A percentile compares a stretch with the other conserved stretches of the same genome.
Evolutionary conservation across 2,797 vertebrate species (phyloP).

Genomic region (Psittacula echo): DNA sequence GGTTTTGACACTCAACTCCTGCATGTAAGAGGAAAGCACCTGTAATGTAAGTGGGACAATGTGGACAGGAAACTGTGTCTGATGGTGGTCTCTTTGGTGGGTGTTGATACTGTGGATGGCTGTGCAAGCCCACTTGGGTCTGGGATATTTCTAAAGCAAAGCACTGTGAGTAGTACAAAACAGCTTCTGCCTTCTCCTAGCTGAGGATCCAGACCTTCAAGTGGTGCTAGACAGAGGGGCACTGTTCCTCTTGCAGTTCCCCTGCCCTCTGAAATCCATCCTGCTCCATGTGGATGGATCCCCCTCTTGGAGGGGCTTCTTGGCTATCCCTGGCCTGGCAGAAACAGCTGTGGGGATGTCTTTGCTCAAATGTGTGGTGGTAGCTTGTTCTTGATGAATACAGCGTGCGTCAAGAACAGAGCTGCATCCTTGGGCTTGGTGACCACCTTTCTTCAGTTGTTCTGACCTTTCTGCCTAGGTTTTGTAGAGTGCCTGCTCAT

Average conservation of each 20-base stretch:
- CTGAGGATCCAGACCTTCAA: rapidly evolving
- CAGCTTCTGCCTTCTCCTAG: background rate
- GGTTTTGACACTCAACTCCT: background rate
- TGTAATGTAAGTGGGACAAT: background rate
- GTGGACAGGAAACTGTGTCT: background rate
- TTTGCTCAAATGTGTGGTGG: background rate
- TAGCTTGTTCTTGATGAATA: background rate
- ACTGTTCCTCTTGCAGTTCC: background rate
- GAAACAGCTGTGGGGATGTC: background rate
- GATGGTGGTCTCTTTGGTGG: rapidly evolving
- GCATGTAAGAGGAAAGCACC: background rate
- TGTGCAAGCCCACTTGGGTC: background rate
- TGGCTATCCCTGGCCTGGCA: background rate
- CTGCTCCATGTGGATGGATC: background rate
- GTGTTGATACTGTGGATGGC: background rate
- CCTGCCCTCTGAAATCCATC: background rate
- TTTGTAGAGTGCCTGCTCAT: background rate
- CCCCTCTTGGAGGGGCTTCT: background rate
- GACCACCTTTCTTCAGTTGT: background rate
- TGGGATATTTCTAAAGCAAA: background rate
- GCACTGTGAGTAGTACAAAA: background rate
- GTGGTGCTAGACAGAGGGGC: background rate
- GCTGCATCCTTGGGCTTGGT: rapidly evolving
- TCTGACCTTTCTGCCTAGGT: background rate
- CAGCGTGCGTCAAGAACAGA: background rate